Evolutionary conservation across 2,113 vertebrate species (phyloP), one percentile per base, ranked within the genome.

Genomic region (Lophotis ruficrista): DNA sequence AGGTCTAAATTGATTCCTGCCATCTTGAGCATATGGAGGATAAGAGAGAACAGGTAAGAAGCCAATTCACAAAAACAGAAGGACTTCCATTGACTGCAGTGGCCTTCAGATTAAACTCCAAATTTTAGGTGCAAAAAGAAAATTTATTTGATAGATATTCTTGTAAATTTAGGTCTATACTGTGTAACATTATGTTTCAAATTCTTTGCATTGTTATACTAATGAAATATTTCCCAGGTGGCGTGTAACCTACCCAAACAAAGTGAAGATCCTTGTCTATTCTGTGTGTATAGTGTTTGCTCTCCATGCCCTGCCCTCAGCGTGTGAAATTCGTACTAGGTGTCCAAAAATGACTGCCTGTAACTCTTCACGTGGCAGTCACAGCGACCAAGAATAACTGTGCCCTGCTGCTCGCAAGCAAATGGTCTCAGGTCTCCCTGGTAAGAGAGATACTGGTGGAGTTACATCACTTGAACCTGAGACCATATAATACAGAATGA

Each of bases 281-380:
- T 47, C 53, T 33, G 20, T 56, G 43, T 37, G 25, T 27, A n/a
- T 2, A 51, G 43, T 14, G 45, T 24, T 76, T 47, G 38, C 69
- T 10, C 31, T 60, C 27, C 10, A 3, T 16, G 21, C 7, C 69
- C 17, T 47, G 37, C 3, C 31, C 33, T 73, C 0, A 2, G 17
- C 15, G 9, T 31, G 47, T 56, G 43, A 82, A 89, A 87, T 8
- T 43, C 5, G 27, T 30, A 12, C 35, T 15, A 24, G 31, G 31
- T 41, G 4, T 41, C n/a, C 72, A 20, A 70, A 66, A 66, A 64
- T 1, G 21, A 43, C 43, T 66, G 60, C 11, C 43, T 62, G 51
- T 19, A 54, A 66, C 48, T 68, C 73, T 85, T 78, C 66, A 20
- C 0, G 0, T 45, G 23, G 9, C 61, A 69, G 33, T n/a, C 57